Conservation (phyloP, 2,797 vertebrate species). For the Uromys caudimaculatus region DNA sequence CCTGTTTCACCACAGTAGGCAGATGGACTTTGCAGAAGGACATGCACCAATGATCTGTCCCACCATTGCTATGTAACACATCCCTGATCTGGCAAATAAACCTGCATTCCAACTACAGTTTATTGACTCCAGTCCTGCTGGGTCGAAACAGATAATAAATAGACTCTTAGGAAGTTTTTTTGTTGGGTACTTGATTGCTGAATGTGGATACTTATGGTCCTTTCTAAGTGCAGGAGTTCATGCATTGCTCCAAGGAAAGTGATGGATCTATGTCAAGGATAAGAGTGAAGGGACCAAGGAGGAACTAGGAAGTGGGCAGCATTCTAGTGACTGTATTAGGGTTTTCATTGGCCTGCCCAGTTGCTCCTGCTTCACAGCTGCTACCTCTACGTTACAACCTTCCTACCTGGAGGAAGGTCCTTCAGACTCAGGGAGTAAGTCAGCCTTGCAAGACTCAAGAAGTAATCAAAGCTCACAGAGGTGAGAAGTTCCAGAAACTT, state of each 20-base stretch:
- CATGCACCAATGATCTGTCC: not conserved
- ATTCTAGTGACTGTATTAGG: not conserved
- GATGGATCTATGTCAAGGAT: not conserved
- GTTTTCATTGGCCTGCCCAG: not conserved
- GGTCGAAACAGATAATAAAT: conserved; percentile 72
- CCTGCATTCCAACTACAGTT: conserved; percentile 75
- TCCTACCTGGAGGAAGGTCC: not conserved
- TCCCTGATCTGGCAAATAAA: conserved; percentile 78
- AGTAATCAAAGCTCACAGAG: not conserved
- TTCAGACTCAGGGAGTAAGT: not conserved
- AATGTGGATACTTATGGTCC: not conserved
- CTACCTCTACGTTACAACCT: not conserved
- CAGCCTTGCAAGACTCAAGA: not conserved
- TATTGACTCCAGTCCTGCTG: conserved; percentile 50
- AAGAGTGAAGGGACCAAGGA: not conserved
- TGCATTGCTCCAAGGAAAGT: not conserved
- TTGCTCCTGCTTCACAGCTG: not conserved
- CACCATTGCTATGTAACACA: conserved; percentile 8
- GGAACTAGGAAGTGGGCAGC: not conserved
- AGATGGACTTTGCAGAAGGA: conserved; percentile 69
- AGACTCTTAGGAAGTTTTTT: conserved; percentile 51
- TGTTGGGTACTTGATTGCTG: conserved; percentile 41
- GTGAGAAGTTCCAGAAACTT: not conserved
- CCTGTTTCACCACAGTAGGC: conserved; percentile 63
- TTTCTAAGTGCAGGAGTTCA: not conserved